Evolutionary conservation across 2,113 vertebrate genomes (phyloP).

Genomic region (Gnathonemus echidnorhynchus): DNA sequence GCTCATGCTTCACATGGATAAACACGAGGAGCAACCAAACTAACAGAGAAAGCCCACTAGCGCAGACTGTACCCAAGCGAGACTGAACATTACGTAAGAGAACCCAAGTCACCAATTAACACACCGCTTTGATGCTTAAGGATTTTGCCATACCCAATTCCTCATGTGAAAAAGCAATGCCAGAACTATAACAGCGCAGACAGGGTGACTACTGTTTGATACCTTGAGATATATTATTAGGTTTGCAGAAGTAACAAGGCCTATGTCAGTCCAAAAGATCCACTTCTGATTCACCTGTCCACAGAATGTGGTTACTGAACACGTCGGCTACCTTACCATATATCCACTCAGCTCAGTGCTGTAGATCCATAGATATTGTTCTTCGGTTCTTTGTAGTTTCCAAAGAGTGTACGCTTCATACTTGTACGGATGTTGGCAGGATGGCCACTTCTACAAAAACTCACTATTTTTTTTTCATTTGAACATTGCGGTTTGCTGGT

Average conservation of each 20-base stretch:
- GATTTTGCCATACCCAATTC: neutral
- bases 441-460: neutral
- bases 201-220: neutral
- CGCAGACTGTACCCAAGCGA: neutral
- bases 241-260: neutral
- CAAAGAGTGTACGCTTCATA: neutral
- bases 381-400: neutral
- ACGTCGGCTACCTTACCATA: neutral
- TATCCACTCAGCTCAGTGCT: neutral
- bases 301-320: neutral
- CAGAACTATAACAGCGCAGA: neutral
- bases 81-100: neutral
- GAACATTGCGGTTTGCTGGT: neutral
- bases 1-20: neutral
- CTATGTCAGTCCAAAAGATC: neutral
- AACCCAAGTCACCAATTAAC: neutral
- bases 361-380: neutral
- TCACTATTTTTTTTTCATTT: neutral
- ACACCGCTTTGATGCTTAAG: neutral
- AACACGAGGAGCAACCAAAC: neutral
- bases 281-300: neutral
- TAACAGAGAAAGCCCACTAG: neutral
- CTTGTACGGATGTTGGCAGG: neutral
- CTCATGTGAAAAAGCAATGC: neutral
- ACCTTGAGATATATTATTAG: neutral